Base-by-base conservation (phyloP, 1,140 invertebrate species). In the Coelopa frigida region DNA sequence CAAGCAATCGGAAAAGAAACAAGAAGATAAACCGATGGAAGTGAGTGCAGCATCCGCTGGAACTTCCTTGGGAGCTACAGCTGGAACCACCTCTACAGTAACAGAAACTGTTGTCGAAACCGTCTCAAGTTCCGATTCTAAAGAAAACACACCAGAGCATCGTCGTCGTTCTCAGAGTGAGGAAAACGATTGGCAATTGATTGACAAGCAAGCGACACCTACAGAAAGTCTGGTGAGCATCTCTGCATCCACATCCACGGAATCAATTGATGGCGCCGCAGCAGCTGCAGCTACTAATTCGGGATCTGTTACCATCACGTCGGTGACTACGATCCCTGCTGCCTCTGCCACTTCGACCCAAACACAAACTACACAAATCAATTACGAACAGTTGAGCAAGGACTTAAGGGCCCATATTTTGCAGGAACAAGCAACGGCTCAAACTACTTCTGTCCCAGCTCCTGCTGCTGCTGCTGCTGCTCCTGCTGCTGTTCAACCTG, bases 101-200 rank as follows among this genome's bases (percentile, higher is more conserved):
- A 44, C 23, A 8, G 41, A 32, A n/a, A 10, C 14, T 29, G 10
- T 29, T 20, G 24, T n/a, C 5, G 26, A 43, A 26, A 43, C 40
- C 33, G 44, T 41, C 40, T 29, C 40, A 42, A 37, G 27, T 17
- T 14, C 39, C 27, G 17, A 17, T 4, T 14, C 22, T 2, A 26
- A n/a, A 26, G 27, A 14, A 23, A n/a, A 1, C 10, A 27, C 23
- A 21, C 8, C 15, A 21, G 31, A 35, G 7, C n/a, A n/a, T n/a
- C 42, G 42, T 27, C 5, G 21, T 0, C 50, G 58, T 14, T 46
- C 51, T 1, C 57, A 59, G 5, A 61, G 58, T 1, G 51, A 56
- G 39, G 61, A 61, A 15, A 52, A 52, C 12, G 61, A 64, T 26
- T 63, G 61, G 61, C 61, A 63, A 44, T 50, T 63, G 46, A 54